Evolutionary conservation across 2,797 vertebrate genomes (phyloP), one percentile per base, ranked within the genome.

Genomic region (Basileuterus tristriatus): DNA sequence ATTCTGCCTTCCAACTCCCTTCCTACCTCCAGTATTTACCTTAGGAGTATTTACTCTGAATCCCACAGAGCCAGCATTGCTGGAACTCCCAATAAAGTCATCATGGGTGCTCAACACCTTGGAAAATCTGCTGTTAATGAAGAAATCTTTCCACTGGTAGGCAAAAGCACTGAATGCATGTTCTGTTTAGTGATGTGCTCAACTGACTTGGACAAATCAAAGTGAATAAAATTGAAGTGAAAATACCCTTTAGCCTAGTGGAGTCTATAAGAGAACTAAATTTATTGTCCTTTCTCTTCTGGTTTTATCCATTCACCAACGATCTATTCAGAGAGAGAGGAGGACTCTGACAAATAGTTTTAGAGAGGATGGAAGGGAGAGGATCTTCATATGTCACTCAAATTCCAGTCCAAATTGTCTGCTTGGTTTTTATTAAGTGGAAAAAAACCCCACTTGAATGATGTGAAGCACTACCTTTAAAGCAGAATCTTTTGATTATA

Each of bases 201-300:
- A 39, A 36, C 21, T 19, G 23, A 49, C 62, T 55, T 36, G 43
- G 82, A 43, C 20, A 58, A 55, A 78, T 37, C 2, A 5, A 64
- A 70, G 18, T 41, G 49, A 56, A 74, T 59, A 71, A 85, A 92
- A 89, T 49, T 32, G 37, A 65, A 72, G 52, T 29, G 64, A 83
- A 93, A 95, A 91, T 43, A 75, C 21, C 29, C 62, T 67, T 96
- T 69, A 83, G 37, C 43, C 44, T 87, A 29, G 34, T 62, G 29
- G 30, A 81, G 43, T 52, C 62, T 44, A 0, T 46, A 86, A 39
- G 34, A 80, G 26, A 84, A 32, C 12, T 83, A 34, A 68, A 88
- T 87, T 91, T 86, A 91, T 67, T 87, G 52, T 46, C 39, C 41
- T 78, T 90, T 82, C 58, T 84, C 30, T 89, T 88, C 91, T 81